Evolutionary conservation across 2,113 vertebrate genomes (phyloP).

Genomic region (Speoplatyrhinus poulsoni): DNA sequence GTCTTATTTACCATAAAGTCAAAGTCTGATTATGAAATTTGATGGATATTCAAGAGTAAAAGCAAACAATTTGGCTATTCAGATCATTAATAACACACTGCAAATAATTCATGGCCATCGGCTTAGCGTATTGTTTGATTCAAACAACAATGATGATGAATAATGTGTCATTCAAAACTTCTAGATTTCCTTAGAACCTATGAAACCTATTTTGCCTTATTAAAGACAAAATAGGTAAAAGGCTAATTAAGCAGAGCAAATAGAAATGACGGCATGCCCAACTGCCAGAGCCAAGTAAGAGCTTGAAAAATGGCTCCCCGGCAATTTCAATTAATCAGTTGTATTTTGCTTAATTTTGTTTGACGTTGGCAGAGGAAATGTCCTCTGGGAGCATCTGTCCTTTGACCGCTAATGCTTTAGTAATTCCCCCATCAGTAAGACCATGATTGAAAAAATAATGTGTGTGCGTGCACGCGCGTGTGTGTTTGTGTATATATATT

Average conservation of each 20-base stretch:
- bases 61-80: constrained; percentile 61
- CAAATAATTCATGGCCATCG: constrained; percentile 68
- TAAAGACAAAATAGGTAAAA: constrained; percentile 79
- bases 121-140: constrained; percentile 70
- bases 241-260: constrained; percentile 81
- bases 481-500: constrained; percentile 1
- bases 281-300: constrained; percentile 72
- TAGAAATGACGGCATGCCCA: constrained; percentile 72
- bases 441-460: constrained; percentile 70
- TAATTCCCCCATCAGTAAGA: constrained; percentile 73
- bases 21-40: constrained; percentile 42
- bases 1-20: constrained; percentile 28
- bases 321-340: constrained; percentile 83
- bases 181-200: constrained; percentile 70
- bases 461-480: constrained; percentile 14
- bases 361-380: constrained; percentile 80
- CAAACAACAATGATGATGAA: constrained; percentile 75
- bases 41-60: constrained; percentile 48
- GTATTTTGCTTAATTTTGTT: constrained; percentile 83
- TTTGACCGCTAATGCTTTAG: constrained; percentile 78
- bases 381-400: constrained; percentile 80
- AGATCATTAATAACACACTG: constrained; percentile 75
- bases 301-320: constrained; percentile 80
- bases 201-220: constrained; percentile 67
- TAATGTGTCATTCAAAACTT: constrained; percentile 71